Evolutionary conservation across 2,888 invertebrate genomes (phyloP), one percentile per base, ranked within the genome.

Genomic region (Alloplasta piceator): DNA sequence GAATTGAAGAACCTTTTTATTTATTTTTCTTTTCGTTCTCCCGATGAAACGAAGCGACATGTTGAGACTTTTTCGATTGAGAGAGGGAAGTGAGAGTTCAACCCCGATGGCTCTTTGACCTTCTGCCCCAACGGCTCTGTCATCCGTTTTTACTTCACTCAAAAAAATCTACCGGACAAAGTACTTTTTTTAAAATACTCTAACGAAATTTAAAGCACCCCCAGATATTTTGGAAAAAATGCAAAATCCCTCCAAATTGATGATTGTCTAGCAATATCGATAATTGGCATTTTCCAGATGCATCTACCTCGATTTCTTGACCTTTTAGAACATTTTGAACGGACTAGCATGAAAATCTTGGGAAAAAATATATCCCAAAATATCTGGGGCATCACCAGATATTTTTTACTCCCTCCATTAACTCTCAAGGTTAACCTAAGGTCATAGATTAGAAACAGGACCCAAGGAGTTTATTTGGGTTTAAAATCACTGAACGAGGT

Each of bases 51-150:
- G 56, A 10, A 74, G 26, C 16, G 9, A 10, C 38, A 39, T 39
- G 26, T 64, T 38, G 73, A 56, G 16, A 55, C 56, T 7, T 14
- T 26, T 26, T 26, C 26, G 56, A 64, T 39, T 48, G 48, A 12
- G n/a, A 67, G 50, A 73, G 26, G 12, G 12, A 60, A 0, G n/a
- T 39, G 38, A 48, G 48, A 58, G 9, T 39, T 66, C n/a, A 12
- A 38, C 14, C 56, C 12, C n/a, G 60, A 41, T 66, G 60, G 60
- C 48, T 12, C 67, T 75, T 75, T 60, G 67, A 67, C 60, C 75
- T 75, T 67, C 38, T 67, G 6, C 50, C 9, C 10, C 14, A 26
- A 26, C 63, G 43, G 43, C 39, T 41, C 26, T 39, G n/a, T 39
- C 41, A 26, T 26, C 1, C 26, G 26, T 26, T 26, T 26, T 26